phyloP scores from a whole-genome alignment of 2,888 invertebrate genomes.

The Drosophila peninsularis region DNA sequence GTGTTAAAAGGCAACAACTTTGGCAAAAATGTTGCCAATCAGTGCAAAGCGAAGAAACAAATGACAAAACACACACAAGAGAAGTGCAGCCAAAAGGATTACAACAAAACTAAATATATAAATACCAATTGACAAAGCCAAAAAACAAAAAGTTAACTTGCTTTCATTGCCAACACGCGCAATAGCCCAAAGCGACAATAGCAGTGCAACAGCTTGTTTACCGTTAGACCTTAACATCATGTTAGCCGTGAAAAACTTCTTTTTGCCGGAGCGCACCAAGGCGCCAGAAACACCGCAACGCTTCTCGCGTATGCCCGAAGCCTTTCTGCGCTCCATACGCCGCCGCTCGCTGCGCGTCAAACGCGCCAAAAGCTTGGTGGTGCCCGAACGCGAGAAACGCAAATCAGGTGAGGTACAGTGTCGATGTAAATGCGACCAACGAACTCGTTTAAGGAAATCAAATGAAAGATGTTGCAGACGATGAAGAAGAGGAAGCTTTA shows the following conservation, averaged over 20 bases:
- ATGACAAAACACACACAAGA: constrained; percentile 18
- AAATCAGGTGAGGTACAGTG: constrained; percentile 89
- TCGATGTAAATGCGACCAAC: constrained; percentile 69
- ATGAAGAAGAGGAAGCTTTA: not conserved
- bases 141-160: constrained; percentile 33
- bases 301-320: constrained; percentile 90
- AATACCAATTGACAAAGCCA: constrained; percentile 32
- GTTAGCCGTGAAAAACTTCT: constrained; percentile 91
- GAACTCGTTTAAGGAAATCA: not conserved
- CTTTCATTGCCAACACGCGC: constrained; percentile 70
- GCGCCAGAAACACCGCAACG: constrained; percentile 86
- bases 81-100: constrained; percentile 47
- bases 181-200: constrained; percentile 22
- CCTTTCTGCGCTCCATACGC: constrained; percentile 89
- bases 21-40: constrained; percentile 58
- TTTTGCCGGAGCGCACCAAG: constrained; percentile 87
- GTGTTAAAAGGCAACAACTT: constrained; percentile 56
- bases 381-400: constrained; percentile 89
- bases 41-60: constrained; percentile 54
- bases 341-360: constrained; percentile 90
- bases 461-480: not conserved
- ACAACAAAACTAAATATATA: constrained; percentile 45
- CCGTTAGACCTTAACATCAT: constrained; percentile 81
- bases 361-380: constrained; percentile 90
- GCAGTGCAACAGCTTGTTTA: constrained; percentile 15